phyloP scores from a whole-genome alignment of 2,797 vertebrate species.

The Ispidina picta region DNA sequence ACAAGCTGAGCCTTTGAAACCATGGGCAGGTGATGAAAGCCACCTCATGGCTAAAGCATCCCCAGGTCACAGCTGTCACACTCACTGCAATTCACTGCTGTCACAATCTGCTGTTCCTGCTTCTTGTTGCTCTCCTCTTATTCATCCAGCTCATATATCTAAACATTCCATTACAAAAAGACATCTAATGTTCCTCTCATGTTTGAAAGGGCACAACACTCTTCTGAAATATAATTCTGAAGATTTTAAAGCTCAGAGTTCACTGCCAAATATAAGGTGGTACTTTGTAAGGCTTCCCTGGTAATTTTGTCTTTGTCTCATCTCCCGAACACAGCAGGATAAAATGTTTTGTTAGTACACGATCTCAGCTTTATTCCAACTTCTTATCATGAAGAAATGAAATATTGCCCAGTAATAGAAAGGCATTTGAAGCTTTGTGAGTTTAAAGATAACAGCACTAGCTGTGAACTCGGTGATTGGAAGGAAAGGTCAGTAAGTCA shows the following conservation, averaged over 20 bases:
- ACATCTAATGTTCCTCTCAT: slow-evolving; percentile 60
- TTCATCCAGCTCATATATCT: slow-evolving; percentile 69
- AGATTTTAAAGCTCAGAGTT: slow-evolving; percentile 51
- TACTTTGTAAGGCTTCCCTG: slow-evolving; percentile 40
- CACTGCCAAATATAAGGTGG: slow-evolving; percentile 34
- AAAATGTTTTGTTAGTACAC: slow-evolving; percentile 51
- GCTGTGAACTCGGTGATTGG: slow-evolving; percentile 7
- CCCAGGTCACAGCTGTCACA: slow-evolving; percentile 68
- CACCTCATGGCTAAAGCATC: slow-evolving; percentile 57
- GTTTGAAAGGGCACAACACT: slow-evolving; percentile 62
- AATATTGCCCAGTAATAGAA: slow-evolving; percentile 54
- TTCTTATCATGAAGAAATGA: slow-evolving; percentile 63
- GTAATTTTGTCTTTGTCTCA: slow-evolving; percentile 54
- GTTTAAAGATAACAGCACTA: slow-evolving; percentile 59
- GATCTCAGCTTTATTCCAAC: slow-evolving; percentile 47
- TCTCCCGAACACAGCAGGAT: slow-evolving; percentile 11
- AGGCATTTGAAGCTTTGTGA: slow-evolving; percentile 57
- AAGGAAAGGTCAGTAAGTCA: slow-evolving; percentile 58
- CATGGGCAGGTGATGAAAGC: slow-evolving; percentile 67
- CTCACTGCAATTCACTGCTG: slow-evolving; percentile 67
- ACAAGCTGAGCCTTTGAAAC: slow-evolving; percentile 60
- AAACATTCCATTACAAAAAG: slow-evolving; percentile 69
- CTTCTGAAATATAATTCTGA: slow-evolving; percentile 45
- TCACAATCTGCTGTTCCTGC: slow-evolving; percentile 61
- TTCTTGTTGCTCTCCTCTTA: slow-evolving; percentile 62